Base-by-base conservation (phyloP, 2,797 vertebrate genomes). In the Brachymystax lenok region DNA sequence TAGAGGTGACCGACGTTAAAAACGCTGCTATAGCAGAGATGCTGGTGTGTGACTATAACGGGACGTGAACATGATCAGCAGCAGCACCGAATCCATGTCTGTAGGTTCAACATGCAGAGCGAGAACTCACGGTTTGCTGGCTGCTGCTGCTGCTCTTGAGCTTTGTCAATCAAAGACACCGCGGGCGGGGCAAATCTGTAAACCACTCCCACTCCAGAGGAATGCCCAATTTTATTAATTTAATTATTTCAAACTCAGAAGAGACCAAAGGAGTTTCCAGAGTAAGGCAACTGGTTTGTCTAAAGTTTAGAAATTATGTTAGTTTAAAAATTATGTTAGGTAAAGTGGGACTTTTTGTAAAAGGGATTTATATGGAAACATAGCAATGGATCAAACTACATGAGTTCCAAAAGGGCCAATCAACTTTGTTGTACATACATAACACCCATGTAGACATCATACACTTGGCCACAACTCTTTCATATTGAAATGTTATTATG, bases 41-140 rank as follows among this genome's bases (percentile, higher is more conserved):
- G 68, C 69, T 64, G n/a, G n/a, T n/a, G n/a, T n/a, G n/a, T n/a
- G n/a, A n/a, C n/a, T n/a, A n/a, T n/a, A n/a, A n/a, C n/a, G n/a
- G n/a, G n/a, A n/a, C n/a, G 28, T 1, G 82, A 56, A 35, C 80
- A 52, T 12, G 51, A 10, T 33, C 67, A 21, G 33, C 51, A 16
- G 71, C 74, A 30, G 69, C 67, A 78, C 77, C 79, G 6, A 78
- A 63, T 86, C 88, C 89, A 92, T 90, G 88, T 84, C 75, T 77
- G 86, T 74, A 71, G 78, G 79, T 69, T 69, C 64, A 2, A 73
- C 79, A 75, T 8, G n/a, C n/a, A 56, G 75, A 74, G 7, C 73
- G 5, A 51, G 75, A 79, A 69, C 67, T 64, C 30, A 63, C 73
- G 84, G 88, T n/a, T 46, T 4, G 35, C 63, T 50, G 80, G 69